Evolutionary conservation across 1,140 invertebrate species (phyloP), one percentile per base, ranked within the genome.

Genomic region (Cherax quadricarinatus): DNA sequence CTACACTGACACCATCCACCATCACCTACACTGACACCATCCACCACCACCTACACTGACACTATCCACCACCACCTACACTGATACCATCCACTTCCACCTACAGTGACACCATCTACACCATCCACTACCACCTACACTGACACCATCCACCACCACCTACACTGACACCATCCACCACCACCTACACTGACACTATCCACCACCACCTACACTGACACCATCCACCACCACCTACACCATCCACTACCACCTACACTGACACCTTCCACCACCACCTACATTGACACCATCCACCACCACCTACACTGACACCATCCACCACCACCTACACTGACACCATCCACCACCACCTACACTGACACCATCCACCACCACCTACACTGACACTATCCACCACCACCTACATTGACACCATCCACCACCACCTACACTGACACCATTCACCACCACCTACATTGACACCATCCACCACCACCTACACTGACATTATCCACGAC

Each of bases 111-210:
- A 83, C 18, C 82, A 24, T n/a, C 4, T 1, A 14, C 41, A 66
- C 10, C 10, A 9, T 41, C 10, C 70, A 6, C 4, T 49, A 6
- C 57, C 24, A 21, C 83, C 21, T 70, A 57, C 30, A 85, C 62
- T 30, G 10, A 66, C 62, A 66, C 10, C 18, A 66, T 4, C 62
- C 62, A 14, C 62, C 14, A 14, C 62, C 60, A 48, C 83, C 21
- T 10, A 85, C 83, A 85, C 80, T 14, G 60, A 85, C 83, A 12
- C 4, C 24, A 66, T 12, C 12, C 80, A 53, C 79, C 79, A 81
- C 79, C 41, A 53, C 80, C n/a, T 16, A 51, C 80, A 82, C 80
- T 53, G 49, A 51, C 41, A 82, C 49, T 1, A 84, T 24, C 57
- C 30, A 60, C 81, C 53, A 83, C 81, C 57, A 66, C 82, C 60